Conservation (phyloP, 2,888 invertebrate genomes). For the Mythimna vitellina region DNA sequence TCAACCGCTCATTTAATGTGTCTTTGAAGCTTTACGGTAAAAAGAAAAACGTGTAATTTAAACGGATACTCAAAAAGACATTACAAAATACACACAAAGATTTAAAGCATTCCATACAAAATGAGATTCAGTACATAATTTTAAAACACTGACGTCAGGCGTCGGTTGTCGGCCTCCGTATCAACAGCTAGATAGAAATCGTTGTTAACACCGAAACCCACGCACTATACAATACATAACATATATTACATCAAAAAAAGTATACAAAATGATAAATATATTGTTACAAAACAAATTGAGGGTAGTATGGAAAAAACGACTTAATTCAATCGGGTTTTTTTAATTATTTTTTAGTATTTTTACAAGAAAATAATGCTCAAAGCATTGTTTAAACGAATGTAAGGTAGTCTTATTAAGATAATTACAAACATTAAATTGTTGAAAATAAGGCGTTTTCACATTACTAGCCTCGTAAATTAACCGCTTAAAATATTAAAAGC, state of each 20-base stretch:
- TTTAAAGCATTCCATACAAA: slow-evolving; percentile 50
- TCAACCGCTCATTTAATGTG: too few relatives aligned
- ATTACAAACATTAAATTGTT: slow-evolving; percentile 44
- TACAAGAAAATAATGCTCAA: slow-evolving; percentile 43
- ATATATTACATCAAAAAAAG: slow-evolving; percentile 63
- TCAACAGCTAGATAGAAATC: background rate
- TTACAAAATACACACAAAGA: slow-evolving; percentile 25
- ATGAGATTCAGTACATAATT: slow-evolving; percentile 64
- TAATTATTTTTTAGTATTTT: slow-evolving; percentile 41
- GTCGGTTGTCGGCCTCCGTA: background rate
- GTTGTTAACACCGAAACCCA: slow-evolving; percentile 15
- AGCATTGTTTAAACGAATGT: slow-evolving; percentile 32
- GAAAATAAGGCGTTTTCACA: slow-evolving; percentile 21
- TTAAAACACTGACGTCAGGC: slow-evolving; percentile 62
- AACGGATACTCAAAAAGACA: background rate
- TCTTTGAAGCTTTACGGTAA: too few relatives aligned
- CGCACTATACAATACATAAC: slow-evolving; percentile 54
- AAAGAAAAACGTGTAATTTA: background rate
- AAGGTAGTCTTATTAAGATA: slow-evolving; percentile 25
- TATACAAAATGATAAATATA: slow-evolving; percentile 66
- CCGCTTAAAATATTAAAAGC: slow-evolving; percentile 60
- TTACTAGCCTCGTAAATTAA: slow-evolving; percentile 27
- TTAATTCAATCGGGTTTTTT: slow-evolving; percentile 10
- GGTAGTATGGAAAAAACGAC: slow-evolving; percentile 16
- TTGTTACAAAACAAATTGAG: slow-evolving; percentile 58